A percentile compares a stretch with the other conserved stretches of the same genome.
Conservation (phyloP, 2,888 invertebrate genomes). For the Cacoxenus indagator region DNA sequence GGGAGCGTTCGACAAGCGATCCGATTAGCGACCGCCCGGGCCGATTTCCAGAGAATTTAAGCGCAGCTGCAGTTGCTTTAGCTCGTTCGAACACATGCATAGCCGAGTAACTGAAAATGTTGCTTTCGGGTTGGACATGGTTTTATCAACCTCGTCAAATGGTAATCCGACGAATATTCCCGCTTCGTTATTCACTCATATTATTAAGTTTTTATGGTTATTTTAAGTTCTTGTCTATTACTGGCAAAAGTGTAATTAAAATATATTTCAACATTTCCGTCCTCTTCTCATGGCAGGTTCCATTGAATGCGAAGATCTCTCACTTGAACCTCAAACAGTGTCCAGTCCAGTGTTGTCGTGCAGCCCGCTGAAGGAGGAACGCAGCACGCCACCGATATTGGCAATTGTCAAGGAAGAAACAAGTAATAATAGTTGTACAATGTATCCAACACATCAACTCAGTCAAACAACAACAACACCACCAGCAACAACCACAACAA, state of each 20-base stretch:
- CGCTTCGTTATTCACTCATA: slow-evolving; percentile 45
- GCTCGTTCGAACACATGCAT: neutral
- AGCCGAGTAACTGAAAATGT: neutral
- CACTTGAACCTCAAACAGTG: slow-evolving; percentile 75
- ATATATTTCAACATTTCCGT: slow-evolving; percentile 41
- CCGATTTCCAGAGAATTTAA: slow-evolving; percentile 65
- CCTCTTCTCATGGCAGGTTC: slow-evolving; percentile 78
- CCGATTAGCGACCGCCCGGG: slow-evolving; percentile 56
- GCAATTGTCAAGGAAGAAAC: slow-evolving; percentile 80
- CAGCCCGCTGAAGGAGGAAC: slow-evolving; percentile 77
- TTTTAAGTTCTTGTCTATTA: slow-evolving; percentile 21
- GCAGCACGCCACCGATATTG: slow-evolving; percentile 77
- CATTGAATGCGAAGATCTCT: slow-evolving; percentile 84
- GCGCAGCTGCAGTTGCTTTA: slow-evolving; percentile 42
- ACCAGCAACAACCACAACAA: slow-evolving; percentile 55
- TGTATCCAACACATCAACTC: slow-evolving; percentile 69
- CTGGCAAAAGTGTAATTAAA: neutral
- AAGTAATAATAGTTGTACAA: slow-evolving; percentile 77
- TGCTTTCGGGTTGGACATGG: neutral
- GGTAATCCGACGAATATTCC: slow-evolving; percentile 51
- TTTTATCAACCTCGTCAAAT: slow-evolving; percentile 39
- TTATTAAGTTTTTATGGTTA: neutral
- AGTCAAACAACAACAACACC: slow-evolving; percentile 51
- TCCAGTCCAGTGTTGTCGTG: slow-evolving; percentile 72
- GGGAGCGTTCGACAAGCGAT: slow-evolving; percentile 2